Percentiles rank a stretch among this genome's conserved stretches.
These are phyloP conservation scores for Pseudoatta argentina DNA, from an alignment of 1,140 invertebrate genomes.

Conservation along the genomic window DNA sequence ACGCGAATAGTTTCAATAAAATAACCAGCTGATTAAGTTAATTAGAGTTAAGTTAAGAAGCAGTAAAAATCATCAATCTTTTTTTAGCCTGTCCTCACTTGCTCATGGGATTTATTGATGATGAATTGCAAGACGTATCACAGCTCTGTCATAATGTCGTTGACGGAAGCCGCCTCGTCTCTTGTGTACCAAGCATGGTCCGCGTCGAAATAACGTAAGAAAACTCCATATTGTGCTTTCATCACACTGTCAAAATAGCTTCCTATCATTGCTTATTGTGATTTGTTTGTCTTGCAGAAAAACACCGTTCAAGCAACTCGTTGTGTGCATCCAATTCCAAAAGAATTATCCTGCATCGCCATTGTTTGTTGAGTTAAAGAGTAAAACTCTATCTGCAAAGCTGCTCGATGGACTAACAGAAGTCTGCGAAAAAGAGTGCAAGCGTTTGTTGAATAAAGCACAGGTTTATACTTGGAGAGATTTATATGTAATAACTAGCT, in stretches of 20 bases:
- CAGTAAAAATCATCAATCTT: not conserved
- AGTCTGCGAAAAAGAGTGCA: conserved; percentile 90
- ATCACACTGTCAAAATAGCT: not conserved
- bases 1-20: no score
- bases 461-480: conserved; percentile 82
- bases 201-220: conserved; percentile 90
- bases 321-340: conserved; percentile 90
- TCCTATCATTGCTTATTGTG: conserved; percentile 37
- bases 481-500: not conserved
- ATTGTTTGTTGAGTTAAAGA: conserved; percentile 91
- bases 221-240: not conserved
- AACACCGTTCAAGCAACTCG: conserved; percentile 88
- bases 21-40: no score
- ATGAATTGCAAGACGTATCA: conserved; percentile 89
- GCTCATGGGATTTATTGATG: conserved; percentile 89
- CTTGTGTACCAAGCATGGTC: conserved; percentile 89
- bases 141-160: conserved; percentile 89
- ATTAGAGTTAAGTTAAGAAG: no score
- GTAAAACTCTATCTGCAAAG: conserved; percentile 90
- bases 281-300: conserved; percentile 82
- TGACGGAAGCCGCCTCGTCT: conserved; percentile 88
- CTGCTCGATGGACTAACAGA: conserved; percentile 89
- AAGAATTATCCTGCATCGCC: conserved; percentile 87
- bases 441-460: conserved; percentile 88
- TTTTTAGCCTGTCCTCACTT: not conserved